Conservation (phyloP, 2,888 invertebrate genomes). For the Mayetiola destructor region DNA sequence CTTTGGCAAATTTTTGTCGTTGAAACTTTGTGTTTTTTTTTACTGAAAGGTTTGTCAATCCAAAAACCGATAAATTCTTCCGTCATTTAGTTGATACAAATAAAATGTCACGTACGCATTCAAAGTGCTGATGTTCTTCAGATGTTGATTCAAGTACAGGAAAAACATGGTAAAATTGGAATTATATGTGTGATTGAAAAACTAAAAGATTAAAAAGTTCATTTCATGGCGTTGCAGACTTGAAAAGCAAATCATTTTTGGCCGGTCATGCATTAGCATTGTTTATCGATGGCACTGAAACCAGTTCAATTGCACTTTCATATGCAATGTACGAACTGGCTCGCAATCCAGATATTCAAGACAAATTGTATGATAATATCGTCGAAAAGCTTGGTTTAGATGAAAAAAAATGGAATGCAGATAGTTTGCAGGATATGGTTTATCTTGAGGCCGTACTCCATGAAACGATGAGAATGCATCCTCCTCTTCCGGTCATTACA, state of each 20-base stretch:
- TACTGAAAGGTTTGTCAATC: background rate
- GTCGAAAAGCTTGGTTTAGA: constrained; percentile 31
- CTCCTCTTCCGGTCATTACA: constrained; percentile 19
- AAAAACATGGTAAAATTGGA: constrained; percentile 21
- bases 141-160: constrained; percentile 38
- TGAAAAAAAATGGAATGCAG: constrained; percentile 38
- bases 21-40: background rate
- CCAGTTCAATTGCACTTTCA: constrained; percentile 41
- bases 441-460: constrained; percentile 41
- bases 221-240: constrained; percentile 17
- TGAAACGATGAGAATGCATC: constrained; percentile 24
- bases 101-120: constrained; percentile 29
- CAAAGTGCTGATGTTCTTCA: constrained; percentile 39
- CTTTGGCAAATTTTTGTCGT: background rate
- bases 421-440: constrained; percentile 40
- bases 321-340: constrained; percentile 42
- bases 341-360: constrained; percentile 38
- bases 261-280: constrained; percentile 43
- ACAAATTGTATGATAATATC: constrained; percentile 37
- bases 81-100: constrained; percentile 33
- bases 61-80: background rate
- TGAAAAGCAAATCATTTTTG: constrained; percentile 37
- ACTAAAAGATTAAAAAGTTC: background rate
- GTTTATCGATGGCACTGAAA: constrained; percentile 46
- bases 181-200: background rate